Conservation (phyloP, 2,888 invertebrate genomes). For the Cetonia aurata region DNA sequence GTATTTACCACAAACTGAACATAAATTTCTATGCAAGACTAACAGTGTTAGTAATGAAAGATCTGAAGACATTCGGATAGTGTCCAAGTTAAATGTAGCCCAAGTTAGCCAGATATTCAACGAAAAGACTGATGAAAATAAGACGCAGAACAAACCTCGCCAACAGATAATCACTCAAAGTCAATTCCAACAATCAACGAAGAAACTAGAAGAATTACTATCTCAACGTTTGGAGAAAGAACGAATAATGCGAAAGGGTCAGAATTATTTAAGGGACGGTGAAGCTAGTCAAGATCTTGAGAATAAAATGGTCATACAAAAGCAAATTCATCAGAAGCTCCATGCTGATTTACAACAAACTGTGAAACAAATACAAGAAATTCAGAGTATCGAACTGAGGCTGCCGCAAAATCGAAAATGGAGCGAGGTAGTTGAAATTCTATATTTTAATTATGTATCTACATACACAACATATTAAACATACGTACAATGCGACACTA, state of each 20-base stretch:
- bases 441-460: neutral
- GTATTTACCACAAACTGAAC: conserved; percentile 62
- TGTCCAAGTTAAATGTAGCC: conserved; percentile 50
- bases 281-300: conserved; percentile 61
- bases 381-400: conserved; percentile 66
- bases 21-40: conserved; percentile 54
- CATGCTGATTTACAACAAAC: conserved; percentile 67
- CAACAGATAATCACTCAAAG: conserved; percentile 59
- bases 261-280: conserved; percentile 59
- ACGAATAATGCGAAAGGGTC: conserved; percentile 58
- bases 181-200: conserved; percentile 66
- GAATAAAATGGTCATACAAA: conserved; percentile 64
- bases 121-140: conserved; percentile 56
- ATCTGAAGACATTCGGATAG: conserved; percentile 47
- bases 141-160: conserved; percentile 53
- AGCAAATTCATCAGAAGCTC: conserved; percentile 66
- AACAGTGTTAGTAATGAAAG: conserved; percentile 37
- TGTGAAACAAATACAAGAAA: conserved; percentile 68
- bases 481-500: no score
- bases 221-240: conserved; percentile 65
- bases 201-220: conserved; percentile 66
- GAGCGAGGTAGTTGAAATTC: conserved; percentile 60
- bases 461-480: no score
- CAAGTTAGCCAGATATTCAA: conserved; percentile 47
- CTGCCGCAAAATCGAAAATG: conserved; percentile 66